phyloP scores from a whole-genome alignment of 2,888 invertebrate species.

The Epistrophella euchroma region DNA sequence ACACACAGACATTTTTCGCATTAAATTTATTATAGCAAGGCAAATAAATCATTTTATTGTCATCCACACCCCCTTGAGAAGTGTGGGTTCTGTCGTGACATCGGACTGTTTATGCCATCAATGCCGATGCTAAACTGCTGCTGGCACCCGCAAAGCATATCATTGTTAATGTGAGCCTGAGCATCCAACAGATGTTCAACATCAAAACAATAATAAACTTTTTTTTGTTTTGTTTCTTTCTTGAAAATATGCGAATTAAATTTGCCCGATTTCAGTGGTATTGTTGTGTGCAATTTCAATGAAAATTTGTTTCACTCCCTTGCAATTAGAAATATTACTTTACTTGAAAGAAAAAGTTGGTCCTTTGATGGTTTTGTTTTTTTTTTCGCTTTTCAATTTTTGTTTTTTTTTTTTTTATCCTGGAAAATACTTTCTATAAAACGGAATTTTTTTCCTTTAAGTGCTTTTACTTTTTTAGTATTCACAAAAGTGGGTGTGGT shows the following conservation, averaged over 20 bases:
- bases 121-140: background rate
- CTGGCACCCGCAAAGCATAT: background rate
- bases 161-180: slow-evolving; percentile 1
- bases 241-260: slow-evolving; percentile 7
- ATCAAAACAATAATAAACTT: slow-evolving; percentile 26
- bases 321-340: background rate
- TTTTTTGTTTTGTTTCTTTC: background rate
- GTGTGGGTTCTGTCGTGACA: background rate
- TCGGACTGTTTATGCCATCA: background rate
- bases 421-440: background rate
- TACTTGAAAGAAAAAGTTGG: slow-evolving; percentile 1
- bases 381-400: background rate
- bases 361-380: slow-evolving; percentile 11
- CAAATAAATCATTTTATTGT: slow-evolving; percentile 19
- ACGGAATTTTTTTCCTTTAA: background rate
- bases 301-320: background rate
- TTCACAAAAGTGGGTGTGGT: background rate
- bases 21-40: slow-evolving; percentile 4
- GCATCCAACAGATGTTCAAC: slow-evolving; percentile 5
- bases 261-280: background rate
- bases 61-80: background rate
- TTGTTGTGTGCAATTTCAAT: background rate
- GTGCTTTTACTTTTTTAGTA: background rate
- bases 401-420: background rate
- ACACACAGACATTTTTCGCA: background rate